phyloP scores from a whole-genome alignment of 2,888 invertebrate species.

The Seira sanloemensis region DNA sequence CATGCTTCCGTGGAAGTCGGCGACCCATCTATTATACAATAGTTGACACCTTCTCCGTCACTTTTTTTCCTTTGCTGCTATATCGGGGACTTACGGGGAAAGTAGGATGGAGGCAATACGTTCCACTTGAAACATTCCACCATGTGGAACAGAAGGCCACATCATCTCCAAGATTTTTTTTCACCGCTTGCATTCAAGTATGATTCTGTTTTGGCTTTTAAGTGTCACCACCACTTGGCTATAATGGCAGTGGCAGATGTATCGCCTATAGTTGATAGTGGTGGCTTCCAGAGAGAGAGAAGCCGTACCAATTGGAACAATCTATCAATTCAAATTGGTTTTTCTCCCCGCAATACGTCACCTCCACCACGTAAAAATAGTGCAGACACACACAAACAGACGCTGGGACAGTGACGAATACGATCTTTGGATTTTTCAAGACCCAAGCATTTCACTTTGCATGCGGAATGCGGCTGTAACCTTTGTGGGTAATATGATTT shows the following conservation, averaged over 20 bases:
- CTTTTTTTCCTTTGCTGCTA: no score
- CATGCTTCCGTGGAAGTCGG: neutral
- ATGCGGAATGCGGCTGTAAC: no score
- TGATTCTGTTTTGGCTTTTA: neutral
- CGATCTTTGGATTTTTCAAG: no score
- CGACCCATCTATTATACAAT: neutral
- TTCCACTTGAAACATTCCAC: no score
- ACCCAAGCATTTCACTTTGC: no score
- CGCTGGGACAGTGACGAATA: no score
- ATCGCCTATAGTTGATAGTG: neutral
- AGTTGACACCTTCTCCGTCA: neutral
- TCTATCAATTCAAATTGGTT: constrained; percentile 42
- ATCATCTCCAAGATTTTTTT: neutral
- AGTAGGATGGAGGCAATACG: neutral
- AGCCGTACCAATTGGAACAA: neutral
- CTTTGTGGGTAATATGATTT: no score
- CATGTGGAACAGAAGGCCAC: no score
- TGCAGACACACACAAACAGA: no score
- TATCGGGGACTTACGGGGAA: neutral
- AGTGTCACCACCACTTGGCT: neutral
- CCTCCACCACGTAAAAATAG: no score
- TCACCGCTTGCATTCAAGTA: neutral
- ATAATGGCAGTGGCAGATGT: neutral
- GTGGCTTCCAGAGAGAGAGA: neutral
- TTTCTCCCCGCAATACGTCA: neutral